phyloP scores from a whole-genome alignment of 2,888 invertebrate genomes.

The Calephelis perditalis region DNA sequence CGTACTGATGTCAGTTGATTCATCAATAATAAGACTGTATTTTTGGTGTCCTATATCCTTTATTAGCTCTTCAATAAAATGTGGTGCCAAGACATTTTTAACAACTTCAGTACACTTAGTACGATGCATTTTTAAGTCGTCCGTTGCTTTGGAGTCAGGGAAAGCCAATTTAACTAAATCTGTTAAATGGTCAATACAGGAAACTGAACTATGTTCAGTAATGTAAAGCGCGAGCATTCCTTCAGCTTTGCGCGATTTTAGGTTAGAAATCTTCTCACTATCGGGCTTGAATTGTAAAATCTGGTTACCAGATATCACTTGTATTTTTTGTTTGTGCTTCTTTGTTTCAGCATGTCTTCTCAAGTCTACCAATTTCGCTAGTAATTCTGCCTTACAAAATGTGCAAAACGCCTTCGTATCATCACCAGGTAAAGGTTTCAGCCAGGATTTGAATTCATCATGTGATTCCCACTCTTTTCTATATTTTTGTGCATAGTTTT shows the following conservation, averaged over 20 bases:
- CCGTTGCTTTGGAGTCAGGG: slow-evolving; percentile 18
- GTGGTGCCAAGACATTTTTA: slow-evolving; percentile 23
- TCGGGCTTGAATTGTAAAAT: background rate
- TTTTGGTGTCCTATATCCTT: slow-evolving; percentile 23
- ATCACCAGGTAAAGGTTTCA: slow-evolving; percentile 3
- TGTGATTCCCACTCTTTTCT: slow-evolving; percentile 3
- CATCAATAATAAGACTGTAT: slow-evolving; percentile 28
- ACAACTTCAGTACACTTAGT: slow-evolving; percentile 27
- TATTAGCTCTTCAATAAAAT: slow-evolving; percentile 14
- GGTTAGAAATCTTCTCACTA: background rate
- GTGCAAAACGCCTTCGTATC: slow-evolving; percentile 6
- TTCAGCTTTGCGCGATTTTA: slow-evolving; percentile 15
- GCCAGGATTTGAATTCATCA: slow-evolving; percentile 30
- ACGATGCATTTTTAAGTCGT: slow-evolving; percentile 21
- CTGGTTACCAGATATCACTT: background rate
- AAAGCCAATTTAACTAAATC: slow-evolving; percentile 17
- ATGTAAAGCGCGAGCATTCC: slow-evolving; percentile 19
- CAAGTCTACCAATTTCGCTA: slow-evolving; percentile 2
- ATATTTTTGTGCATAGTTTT: slow-evolving; percentile 3
- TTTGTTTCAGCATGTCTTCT: slow-evolving; percentile 2
- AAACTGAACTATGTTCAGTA: slow-evolving; percentile 21
- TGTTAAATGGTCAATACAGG: slow-evolving; percentile 19
- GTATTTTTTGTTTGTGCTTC: background rate
- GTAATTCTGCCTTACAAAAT: slow-evolving; percentile 32
- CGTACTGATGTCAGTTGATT: slow-evolving; percentile 26